Base-by-base conservation (phyloP, 2,797 vertebrate genomes). In the Micromesistius poutassou region DNA sequence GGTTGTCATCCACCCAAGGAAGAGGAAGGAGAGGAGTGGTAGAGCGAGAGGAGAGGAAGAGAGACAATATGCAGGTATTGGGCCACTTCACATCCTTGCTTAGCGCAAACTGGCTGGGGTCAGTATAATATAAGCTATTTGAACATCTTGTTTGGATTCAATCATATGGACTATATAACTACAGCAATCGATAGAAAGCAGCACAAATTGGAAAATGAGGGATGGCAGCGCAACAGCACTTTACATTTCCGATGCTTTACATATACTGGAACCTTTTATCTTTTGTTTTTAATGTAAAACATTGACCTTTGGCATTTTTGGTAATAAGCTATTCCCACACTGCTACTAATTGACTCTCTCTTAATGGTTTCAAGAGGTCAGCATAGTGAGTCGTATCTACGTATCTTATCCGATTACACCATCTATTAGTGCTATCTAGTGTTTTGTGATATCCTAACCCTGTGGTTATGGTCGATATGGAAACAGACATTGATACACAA, bases 1-100 rank as follows among this genome's bases (percentile, higher is more conserved):
- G 74, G 16, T 22, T 78, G 40, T 42, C 40, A 42, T 42, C 40
- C 40, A 38, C 36, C 36, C 36, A 13, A 16, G 12, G 82, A 84
- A 81, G 76, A 86, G 55, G 71, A 73, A 42, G 40, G 22, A 42
- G 78, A 74, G 14, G 7, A n/a, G n/a, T 0, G 50, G 75, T 35
- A 30, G 50, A 74, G 30, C 14, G 22, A 33, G 9, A 72, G 71
- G 30, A 35, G 16, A 72, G 71, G 71, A 72, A 5, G 6, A 55
- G 19, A 22, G 19, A 62, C n/a, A 25, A n/a, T 10, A n/a, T 62
- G 55, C 55, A 62, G 55, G 22, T 62, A 62, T 25, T 62, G 1
- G 55, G 55, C n/a, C 22, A 9, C 22, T 5, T 55, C 46, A 22
- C 5, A 55, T 55, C 19, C 46, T 22, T 55, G 46, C 46, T 55